Base-by-base conservation (phyloP, 2,113 vertebrate species). In the Seriola aureovittata region DNA sequence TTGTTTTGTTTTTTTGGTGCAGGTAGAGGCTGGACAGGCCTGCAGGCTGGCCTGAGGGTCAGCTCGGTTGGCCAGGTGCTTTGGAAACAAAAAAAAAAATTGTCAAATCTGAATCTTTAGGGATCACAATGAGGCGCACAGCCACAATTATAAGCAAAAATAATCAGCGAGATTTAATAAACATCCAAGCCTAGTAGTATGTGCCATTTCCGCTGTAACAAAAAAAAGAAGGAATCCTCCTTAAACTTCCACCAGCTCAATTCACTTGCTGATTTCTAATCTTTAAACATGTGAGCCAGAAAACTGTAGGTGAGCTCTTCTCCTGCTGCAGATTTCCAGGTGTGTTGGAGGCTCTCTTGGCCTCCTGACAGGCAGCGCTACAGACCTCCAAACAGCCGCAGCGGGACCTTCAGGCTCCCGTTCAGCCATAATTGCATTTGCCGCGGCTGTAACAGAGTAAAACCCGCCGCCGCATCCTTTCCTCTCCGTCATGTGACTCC, bases 401-500 rank as follows among this genome's bases (percentile, higher is more conserved):
- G 75, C 32, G 85, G 89, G 80, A 80, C 88, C 86, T 84, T 65
- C 75, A 79, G 75, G 44, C 34, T 69, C 54, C 81, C 25, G 74
- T 44, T 79, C 71, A 38, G 50, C 34, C 80, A 12, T 84, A 72
- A 87, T 80, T 85, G 68, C 80, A 78, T 87, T 86, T 76, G 57
- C 65, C 80, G 78, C 66, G 62, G 52, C 67, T 58, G 44, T 69
- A 76, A 34, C 67, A 63, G 75, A 85, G 63, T 13, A 64, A 58
- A 82, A 85, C 81, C 80, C 77, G 67, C 85, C 73, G 78, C 75
- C 78, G 86, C 82, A 88, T 88, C 92, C 70, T 67, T 44, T 58
- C 21, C 79, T 71, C 72, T 64, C 69, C 75, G 78, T 92, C 92
- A 94, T 71, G 93, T 92, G 92, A 92, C 89, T 71, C 81, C 40